Percentiles rank a stretch among this genome's conserved stretches.
phyloP scores from a whole-genome alignment of 1,140 invertebrate genomes.

The Calephelis nemesis region DNA sequence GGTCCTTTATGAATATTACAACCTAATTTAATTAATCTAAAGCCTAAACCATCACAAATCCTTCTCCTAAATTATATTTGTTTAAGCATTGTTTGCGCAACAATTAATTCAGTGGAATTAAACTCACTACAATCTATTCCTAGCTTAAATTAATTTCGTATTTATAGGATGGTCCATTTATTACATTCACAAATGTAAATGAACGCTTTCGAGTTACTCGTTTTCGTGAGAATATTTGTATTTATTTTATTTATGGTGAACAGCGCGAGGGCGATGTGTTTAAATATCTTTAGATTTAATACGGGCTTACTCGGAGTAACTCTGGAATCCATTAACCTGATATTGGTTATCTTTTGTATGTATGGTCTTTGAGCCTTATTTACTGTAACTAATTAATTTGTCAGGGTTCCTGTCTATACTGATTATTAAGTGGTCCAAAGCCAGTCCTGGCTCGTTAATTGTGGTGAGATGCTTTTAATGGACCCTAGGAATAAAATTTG shows the following conservation, averaged over 20 bases:
- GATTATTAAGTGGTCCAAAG: slow-evolving; percentile 28
- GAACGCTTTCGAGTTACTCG: slow-evolving; percentile 73
- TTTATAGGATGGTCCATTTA: slow-evolving; percentile 74
- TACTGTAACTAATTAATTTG: slow-evolving; percentile 48
- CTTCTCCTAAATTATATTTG: slow-evolving; percentile 18
- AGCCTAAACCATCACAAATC: slow-evolving; percentile 4
- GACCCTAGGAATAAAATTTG: slow-evolving; percentile 8
- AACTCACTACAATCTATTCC: slow-evolving; percentile 40
- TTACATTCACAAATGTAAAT: slow-evolving; percentile 77
- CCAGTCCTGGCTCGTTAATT: slow-evolving; percentile 24
- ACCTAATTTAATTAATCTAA: slow-evolving; percentile 6
- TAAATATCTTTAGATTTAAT: slow-evolving; percentile 76
- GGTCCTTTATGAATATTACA: neutral
- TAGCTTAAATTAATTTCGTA: slow-evolving; percentile 62
- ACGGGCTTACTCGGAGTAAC: slow-evolving; percentile 60
- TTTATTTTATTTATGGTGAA: slow-evolving; percentile 78
- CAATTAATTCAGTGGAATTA: slow-evolving; percentile 33
- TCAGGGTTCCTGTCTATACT: slow-evolving; percentile 33
- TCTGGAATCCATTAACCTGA: slow-evolving; percentile 66
- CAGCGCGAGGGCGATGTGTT: slow-evolving; percentile 69
- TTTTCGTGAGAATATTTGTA: slow-evolving; percentile 79
- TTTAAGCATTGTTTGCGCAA: slow-evolving; percentile 28
- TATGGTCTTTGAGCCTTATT: slow-evolving; percentile 45
- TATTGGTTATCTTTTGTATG: slow-evolving; percentile 66
- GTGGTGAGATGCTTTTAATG: slow-evolving; percentile 4